These are phyloP conservation scores for Piprites chloris DNA, from an alignment of 2,113 vertebrate species.

Conservation along the genomic window DNA sequence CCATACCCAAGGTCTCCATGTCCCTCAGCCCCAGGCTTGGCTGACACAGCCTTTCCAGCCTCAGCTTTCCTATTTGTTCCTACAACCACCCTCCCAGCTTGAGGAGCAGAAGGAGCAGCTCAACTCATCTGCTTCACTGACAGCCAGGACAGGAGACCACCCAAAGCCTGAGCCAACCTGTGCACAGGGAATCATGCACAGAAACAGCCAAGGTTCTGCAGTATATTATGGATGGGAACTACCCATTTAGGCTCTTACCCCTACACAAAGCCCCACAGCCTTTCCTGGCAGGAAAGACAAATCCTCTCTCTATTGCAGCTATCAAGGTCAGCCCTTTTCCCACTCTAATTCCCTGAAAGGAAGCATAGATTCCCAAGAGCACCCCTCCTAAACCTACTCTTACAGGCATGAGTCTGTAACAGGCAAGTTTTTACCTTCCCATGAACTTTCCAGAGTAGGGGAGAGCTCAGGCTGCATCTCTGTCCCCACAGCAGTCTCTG, in stretches of 20 bases:
- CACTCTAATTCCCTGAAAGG: neutral
- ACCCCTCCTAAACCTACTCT: neutral
- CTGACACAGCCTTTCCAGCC: neutral
- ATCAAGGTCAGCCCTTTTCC: neutral
- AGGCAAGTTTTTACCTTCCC: slow-evolving; percentile 67
- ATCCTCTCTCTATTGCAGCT: neutral
- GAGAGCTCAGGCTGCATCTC: slow-evolving; percentile 7
- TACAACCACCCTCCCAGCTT: neutral
- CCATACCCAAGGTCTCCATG: neutral
- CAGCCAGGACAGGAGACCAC: neutral
- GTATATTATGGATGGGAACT: fast-evolving
- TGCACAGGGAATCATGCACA: fast-evolving
- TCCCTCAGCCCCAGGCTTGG: neutral
- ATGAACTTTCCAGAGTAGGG: neutral
- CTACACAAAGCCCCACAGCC: neutral
- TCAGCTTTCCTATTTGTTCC: neutral
- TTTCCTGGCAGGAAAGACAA: neutral
- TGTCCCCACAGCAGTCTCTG: neutral
- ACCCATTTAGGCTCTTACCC: neutral
- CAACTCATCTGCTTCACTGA: neutral
- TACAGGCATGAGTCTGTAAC: neutral
- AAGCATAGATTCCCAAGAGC: neutral
- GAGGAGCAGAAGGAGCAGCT: neutral
- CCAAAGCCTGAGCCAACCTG: neutral
- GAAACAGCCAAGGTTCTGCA: neutral